Evolutionary conservation across 2,797 vertebrate genomes (phyloP).

Genomic region (Spatula versicolor): DNA sequence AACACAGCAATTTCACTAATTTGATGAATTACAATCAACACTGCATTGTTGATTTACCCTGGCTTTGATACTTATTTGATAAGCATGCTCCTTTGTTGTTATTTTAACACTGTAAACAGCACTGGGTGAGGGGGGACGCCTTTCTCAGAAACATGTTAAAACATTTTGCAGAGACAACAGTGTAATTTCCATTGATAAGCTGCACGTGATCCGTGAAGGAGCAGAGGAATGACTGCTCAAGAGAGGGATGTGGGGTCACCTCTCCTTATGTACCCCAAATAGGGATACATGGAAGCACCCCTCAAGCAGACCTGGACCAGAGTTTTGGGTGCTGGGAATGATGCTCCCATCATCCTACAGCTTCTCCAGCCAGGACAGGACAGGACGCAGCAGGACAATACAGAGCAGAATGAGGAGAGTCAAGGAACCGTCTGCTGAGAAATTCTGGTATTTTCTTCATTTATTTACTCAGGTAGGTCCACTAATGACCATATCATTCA

Average conservation of each 20-base stretch:
- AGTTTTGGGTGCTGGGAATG: not conserved
- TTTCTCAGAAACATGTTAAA: not conserved
- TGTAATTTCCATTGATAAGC: not conserved
- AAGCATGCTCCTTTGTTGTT: not conserved
- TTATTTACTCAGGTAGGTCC: not conserved
- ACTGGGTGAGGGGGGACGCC: rapidly evolving
- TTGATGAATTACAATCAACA: constrained; percentile 17
- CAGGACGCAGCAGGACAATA: not conserved
- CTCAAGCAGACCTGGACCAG: not conserved
- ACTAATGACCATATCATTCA: not conserved
- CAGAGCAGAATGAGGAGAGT: not conserved
- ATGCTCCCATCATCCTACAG: not conserved
- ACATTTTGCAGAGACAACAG: not conserved
- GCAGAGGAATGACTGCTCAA: not conserved
- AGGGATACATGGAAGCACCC: not conserved
- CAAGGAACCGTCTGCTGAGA: not conserved
- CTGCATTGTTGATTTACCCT: not conserved
- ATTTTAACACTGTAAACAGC: not conserved
- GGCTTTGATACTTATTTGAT: not conserved
- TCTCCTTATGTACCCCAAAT: not conserved
- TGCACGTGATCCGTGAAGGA: not conserved
- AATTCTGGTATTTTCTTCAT: not conserved
- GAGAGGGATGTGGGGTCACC: not conserved
- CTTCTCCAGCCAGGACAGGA: not conserved
- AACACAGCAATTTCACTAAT: constrained; percentile 16